Conservation (phyloP, 2,113 vertebrate species). For the Stigmatopora nigra region DNA sequence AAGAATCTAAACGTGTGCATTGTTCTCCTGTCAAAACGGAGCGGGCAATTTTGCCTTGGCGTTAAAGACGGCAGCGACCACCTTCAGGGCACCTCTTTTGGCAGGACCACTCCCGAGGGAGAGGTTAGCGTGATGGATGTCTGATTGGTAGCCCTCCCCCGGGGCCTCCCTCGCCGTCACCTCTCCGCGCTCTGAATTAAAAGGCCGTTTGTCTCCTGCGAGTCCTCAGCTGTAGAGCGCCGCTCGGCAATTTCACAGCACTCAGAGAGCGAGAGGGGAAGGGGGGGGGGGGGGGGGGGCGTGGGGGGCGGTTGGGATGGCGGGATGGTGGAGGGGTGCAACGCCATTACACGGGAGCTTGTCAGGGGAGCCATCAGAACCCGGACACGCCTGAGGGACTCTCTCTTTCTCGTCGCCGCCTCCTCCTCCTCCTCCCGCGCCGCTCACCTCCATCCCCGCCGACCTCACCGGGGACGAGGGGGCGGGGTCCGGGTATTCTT, state of each 20-base stretch:
- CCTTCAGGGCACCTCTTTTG: slow-evolving; percentile 59
- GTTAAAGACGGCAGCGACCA: slow-evolving; percentile 45
- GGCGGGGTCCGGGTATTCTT: too few relatives aligned
- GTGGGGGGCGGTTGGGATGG: slow-evolving; percentile 43
- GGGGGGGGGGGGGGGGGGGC: slow-evolving; percentile 57
- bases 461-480: slow-evolving; percentile 24
- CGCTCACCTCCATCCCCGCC: slow-evolving; percentile 57
- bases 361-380: slow-evolving; percentile 74
- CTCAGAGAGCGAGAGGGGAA: slow-evolving; percentile 66
- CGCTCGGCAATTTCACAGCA: slow-evolving; percentile 76
- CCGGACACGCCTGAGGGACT: slow-evolving; percentile 70
- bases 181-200: slow-evolving; percentile 76
- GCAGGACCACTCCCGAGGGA: slow-evolving; percentile 63
- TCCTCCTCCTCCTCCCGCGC: slow-evolving; percentile 48
- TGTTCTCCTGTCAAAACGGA: slow-evolving; percentile 1
- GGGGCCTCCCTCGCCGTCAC: slow-evolving; percentile 73
- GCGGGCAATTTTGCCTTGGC: slow-evolving; percentile 29
- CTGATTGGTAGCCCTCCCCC: slow-evolving; percentile 75
- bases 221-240: slow-evolving; percentile 76
- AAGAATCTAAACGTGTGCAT: too few relatives aligned
- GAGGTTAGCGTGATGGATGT: slow-evolving; percentile 76
- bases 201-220: slow-evolving; percentile 77
- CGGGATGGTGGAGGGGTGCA: slow-evolving; percentile 1
- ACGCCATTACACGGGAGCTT: slow-evolving; percentile 74
- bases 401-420: slow-evolving; percentile 53